A percentile compares a stretch with the other conserved stretches of the same genome.
phyloP scores from a whole-genome alignment of 2,888 invertebrate genomes.

The Merodon equestris region DNA sequence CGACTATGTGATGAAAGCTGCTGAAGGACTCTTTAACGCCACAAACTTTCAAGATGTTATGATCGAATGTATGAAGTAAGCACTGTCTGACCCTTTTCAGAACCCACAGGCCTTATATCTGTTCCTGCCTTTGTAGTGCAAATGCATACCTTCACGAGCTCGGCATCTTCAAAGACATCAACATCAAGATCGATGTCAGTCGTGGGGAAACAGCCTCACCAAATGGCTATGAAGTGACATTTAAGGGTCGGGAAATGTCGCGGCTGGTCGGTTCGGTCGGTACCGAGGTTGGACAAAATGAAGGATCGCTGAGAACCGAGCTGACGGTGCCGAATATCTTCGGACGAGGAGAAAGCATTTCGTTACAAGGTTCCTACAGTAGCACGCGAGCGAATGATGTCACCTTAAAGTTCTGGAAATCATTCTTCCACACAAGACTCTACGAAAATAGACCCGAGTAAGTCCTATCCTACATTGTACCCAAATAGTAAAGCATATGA shows the following conservation, averaged over 20 bases:
- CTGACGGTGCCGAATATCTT: constrained; percentile 89
- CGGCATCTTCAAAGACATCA: constrained; percentile 93
- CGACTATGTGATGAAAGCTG: constrained; percentile 89
- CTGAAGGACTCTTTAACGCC: constrained; percentile 90
- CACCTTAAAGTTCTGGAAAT: constrained; percentile 89
- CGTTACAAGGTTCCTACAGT: constrained; percentile 91
- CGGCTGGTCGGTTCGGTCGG: constrained; percentile 91
- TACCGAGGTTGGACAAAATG: constrained; percentile 94
- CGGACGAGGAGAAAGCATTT: constrained; percentile 92
- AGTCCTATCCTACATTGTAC: constrained; percentile 74
- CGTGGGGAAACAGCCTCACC: constrained; percentile 87
- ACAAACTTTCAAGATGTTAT: constrained; percentile 92
- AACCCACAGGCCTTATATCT: background rate
- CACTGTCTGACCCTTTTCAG: background rate
- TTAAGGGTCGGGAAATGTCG: constrained; percentile 90
- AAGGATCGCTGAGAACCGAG: constrained; percentile 86
- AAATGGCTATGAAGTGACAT: constrained; percentile 90
- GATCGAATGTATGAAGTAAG: constrained; percentile 83
- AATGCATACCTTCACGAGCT: constrained; percentile 88
- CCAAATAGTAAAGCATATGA: background rate
- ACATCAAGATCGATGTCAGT: constrained; percentile 92
- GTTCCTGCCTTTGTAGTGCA: constrained; percentile 80
- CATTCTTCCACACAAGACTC: constrained; percentile 85
- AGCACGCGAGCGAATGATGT: constrained; percentile 90
- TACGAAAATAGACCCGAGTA: constrained; percentile 82